Evolutionary conservation across 1,140 invertebrate species (phyloP).

Genomic region (Procambarus clarkii): DNA sequence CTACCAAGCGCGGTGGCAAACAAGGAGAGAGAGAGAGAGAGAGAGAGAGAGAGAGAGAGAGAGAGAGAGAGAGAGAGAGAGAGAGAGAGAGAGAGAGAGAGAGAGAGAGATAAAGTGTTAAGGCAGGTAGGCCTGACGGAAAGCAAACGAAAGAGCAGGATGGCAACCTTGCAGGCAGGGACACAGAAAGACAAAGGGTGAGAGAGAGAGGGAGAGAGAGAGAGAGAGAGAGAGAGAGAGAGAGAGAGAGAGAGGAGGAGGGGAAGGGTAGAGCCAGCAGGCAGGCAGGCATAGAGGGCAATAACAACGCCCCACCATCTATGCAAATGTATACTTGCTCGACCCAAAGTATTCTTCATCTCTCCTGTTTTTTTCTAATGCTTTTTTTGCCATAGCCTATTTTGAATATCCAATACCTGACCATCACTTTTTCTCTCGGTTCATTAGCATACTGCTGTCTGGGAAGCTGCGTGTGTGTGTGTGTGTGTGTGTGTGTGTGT

Average conservation of each 20-base stretch:
- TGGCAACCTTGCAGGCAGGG: too few relatives aligned
- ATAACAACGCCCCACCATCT: conserved; percentile 25
- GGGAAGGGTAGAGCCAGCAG: conserved; percentile 4
- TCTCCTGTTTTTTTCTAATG: neutral
- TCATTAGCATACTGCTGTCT: conserved; percentile 56
- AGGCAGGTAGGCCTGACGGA: too few relatives aligned
- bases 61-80: conserved; percentile 46
- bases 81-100: conserved; percentile 38
- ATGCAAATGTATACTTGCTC: conserved; percentile 62
- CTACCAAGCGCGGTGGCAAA: neutral
- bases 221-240: conserved; percentile 25
- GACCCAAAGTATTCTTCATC: conserved; percentile 19
- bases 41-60: neutral
- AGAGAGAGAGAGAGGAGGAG: conserved; percentile 41
- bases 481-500: too few relatives aligned
- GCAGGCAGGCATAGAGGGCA: too few relatives aligned
- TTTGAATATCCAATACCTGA: conserved; percentile 66
- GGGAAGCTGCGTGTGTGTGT: too few relatives aligned
- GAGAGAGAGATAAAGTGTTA: conserved; percentile 35
- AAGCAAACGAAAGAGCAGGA: too few relatives aligned
- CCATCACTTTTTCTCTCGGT: conserved; percentile 59
- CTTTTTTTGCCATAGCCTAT: conserved; percentile 44
- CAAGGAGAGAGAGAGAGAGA: conserved; percentile 16
- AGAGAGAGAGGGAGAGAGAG: conserved; percentile 31
- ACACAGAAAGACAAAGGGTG: too few relatives aligned